Percentiles rank a stretch among this genome's conserved stretches.
phyloP scores from a whole-genome alignment of 2,797 vertebrate species.

The Vespertilio murinus region DNA sequence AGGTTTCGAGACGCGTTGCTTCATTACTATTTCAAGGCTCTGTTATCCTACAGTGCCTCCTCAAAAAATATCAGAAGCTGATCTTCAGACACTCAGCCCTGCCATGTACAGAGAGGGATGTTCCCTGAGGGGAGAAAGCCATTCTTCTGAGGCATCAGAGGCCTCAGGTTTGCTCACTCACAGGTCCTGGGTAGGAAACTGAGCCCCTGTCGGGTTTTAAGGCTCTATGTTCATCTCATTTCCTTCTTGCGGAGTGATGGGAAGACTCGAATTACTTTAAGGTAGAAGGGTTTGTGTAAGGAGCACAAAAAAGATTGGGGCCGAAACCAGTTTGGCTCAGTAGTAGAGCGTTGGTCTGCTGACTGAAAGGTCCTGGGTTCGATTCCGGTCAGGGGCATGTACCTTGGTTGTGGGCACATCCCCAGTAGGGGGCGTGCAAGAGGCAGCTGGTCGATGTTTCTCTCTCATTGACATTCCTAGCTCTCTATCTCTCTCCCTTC shows the following conservation, averaged over 20 bases:
- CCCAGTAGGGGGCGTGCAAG: too few relatives aligned
- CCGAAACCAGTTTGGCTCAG: too few relatives aligned
- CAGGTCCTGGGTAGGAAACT: neutral
- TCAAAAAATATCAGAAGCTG: slow-evolving; percentile 30
- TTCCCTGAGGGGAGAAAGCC: neutral
- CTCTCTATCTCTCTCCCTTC: too few relatives aligned
- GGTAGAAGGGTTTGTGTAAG: neutral
- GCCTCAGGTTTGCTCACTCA: neutral
- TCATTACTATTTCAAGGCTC: slow-evolving; percentile 55
- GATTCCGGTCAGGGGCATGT: too few relatives aligned
- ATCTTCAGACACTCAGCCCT: slow-evolving; percentile 35
- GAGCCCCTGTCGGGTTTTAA: neutral
- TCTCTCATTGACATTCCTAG: too few relatives aligned
- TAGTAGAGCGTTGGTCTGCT: too few relatives aligned
- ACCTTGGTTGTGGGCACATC: too few relatives aligned
- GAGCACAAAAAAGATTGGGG: neutral
- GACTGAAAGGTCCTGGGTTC: too few relatives aligned
- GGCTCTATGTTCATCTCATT: neutral
- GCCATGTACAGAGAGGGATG: neutral
- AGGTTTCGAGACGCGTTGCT: slow-evolving; percentile 43
- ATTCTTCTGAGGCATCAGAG: accelerated
- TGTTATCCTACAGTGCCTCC: slow-evolving; percentile 46
- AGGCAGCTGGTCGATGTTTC: too few relatives aligned
- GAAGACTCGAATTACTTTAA: neutral
- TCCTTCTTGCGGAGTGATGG: neutral